phyloP scores from a whole-genome alignment of 2,888 invertebrate genomes.

The Ophion obscuratus region DNA sequence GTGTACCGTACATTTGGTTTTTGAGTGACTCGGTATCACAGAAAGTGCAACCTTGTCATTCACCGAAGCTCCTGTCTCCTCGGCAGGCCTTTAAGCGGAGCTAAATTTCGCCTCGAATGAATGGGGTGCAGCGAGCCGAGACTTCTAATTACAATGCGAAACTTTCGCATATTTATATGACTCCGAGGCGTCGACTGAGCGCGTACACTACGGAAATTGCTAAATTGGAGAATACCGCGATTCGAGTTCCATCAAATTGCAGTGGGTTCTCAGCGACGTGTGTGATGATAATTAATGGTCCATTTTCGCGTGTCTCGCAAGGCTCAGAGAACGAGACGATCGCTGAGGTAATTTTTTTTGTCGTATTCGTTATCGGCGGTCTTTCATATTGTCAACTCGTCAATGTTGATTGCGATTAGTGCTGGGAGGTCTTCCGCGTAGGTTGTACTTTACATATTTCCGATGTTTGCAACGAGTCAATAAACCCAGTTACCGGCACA shows the following conservation, averaged over 20 bases:
- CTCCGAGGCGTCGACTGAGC: constrained; percentile 37
- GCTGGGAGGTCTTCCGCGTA: not conserved
- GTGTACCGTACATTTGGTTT: constrained; percentile 43
- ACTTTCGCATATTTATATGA: constrained; percentile 65
- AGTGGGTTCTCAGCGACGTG: not conserved
- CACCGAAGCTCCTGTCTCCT: constrained; percentile 37
- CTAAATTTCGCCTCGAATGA: constrained; percentile 54
- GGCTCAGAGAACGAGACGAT: not conserved
- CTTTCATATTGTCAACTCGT: not conserved
- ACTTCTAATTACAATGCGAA: constrained; percentile 67
- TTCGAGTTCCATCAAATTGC: constrained; percentile 37
- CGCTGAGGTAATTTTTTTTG: not conserved
- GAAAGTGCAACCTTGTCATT: constrained; percentile 48
- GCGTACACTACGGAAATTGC: constrained; percentile 22
- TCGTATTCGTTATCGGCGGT: constrained; percentile 10
- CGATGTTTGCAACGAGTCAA: constrained; percentile 51
- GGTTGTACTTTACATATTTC: constrained; percentile 15
- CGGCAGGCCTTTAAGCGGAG: constrained; percentile 45
- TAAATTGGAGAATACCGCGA: constrained; percentile 34
- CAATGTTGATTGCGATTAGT: constrained; percentile 1
- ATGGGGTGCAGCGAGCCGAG: constrained; percentile 45
- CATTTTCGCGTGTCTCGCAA: not conserved
- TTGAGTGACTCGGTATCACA: constrained; percentile 43
- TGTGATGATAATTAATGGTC: not conserved
- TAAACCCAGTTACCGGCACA: constrained; percentile 43